Base-by-base conservation (phyloP, 2,888 invertebrate species). In the Xylocampa areola region DNA sequence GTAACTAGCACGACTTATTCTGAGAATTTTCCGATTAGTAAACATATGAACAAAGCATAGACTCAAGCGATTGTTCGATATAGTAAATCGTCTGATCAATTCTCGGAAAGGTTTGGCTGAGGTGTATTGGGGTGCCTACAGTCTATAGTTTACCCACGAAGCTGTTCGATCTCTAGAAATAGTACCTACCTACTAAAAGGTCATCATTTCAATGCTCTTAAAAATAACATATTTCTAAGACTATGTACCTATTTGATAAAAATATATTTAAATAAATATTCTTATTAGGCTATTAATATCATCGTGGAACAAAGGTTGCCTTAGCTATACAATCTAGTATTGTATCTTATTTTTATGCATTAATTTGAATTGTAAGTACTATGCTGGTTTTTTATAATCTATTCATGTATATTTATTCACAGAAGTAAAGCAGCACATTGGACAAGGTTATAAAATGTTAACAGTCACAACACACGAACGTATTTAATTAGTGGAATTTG, bases 401-500 rank as follows among this genome's bases (percentile, higher is more conserved):
- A 40, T 36, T 45, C 48, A 58, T 57, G 35, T 60, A 41, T 51
- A 64, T 70, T 54, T 62, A 39, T n/a, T n/a, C 35, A 36, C 51
- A 52, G 49, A 50, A 57, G 44, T 41, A 52, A 49, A 39, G 43
- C 45, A 35, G 50, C 49, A 43, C 40, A 65, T 59, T 61, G 61
- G 71, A 73, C 74, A 74, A 76, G 73, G 67, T 68, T 57, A 70
- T 73, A 75, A 76, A 77, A 77, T 67, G 73, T 74, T 80, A 81
- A 81, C 76, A 79, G 72, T 75, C 69, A 51, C 65, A 61, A 61
- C 71, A 73, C 79, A 82, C 76, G 79, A 80, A 81, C 73, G 64
- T 78, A 82, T 84, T 82, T 82, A 85, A 85, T 86, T 81, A 86
- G 79, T 68, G 53, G 77, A 83, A 85, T 84, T 82, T 82, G 70